A percentile compares a stretch with the other conserved stretches of the same genome.
These are phyloP conservation scores for Peromyscus maniculatus DNA, from an alignment of 2,113 vertebrate species.

Conservation along the genomic window DNA sequence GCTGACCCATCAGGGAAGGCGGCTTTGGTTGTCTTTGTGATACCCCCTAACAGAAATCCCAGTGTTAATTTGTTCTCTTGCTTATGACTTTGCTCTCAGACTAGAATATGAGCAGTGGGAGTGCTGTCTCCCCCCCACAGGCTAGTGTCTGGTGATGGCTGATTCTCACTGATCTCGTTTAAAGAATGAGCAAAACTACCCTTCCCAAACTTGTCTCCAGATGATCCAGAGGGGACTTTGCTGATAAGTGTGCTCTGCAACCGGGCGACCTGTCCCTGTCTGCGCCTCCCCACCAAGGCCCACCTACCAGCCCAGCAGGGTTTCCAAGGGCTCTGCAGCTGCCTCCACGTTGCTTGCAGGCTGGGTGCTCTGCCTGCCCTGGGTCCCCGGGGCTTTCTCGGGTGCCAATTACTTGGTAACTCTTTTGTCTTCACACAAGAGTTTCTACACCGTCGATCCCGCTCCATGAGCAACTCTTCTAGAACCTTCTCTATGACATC, in stretches of 20 bases:
- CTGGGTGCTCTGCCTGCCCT: background rate
- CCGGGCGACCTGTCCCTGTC: background rate
- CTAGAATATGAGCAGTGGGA: background rate
- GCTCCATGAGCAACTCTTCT: slow-evolving; percentile 39
- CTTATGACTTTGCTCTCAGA: background rate
- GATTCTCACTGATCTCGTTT: background rate
- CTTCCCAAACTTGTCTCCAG: background rate
- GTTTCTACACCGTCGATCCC: background rate
- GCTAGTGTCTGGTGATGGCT: background rate
- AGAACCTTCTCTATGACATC: slow-evolving; percentile 79
- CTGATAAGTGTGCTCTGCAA: background rate
- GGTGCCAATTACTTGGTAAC: background rate
- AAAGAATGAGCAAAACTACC: background rate
- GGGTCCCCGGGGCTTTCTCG: background rate
- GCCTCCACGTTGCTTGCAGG: background rate
- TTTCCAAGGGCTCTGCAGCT: background rate
- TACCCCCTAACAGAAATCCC: background rate
- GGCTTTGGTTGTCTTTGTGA: background rate
- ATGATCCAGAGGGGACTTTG: background rate
- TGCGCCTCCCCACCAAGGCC: background rate
- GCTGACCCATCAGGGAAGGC: background rate
- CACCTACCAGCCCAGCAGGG: background rate
- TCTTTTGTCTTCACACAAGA: background rate
- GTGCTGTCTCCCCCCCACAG: background rate
- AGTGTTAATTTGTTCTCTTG: background rate